phyloP scores from a whole-genome alignment of 1,140 invertebrate species.

The Oppia nitens region DNA sequence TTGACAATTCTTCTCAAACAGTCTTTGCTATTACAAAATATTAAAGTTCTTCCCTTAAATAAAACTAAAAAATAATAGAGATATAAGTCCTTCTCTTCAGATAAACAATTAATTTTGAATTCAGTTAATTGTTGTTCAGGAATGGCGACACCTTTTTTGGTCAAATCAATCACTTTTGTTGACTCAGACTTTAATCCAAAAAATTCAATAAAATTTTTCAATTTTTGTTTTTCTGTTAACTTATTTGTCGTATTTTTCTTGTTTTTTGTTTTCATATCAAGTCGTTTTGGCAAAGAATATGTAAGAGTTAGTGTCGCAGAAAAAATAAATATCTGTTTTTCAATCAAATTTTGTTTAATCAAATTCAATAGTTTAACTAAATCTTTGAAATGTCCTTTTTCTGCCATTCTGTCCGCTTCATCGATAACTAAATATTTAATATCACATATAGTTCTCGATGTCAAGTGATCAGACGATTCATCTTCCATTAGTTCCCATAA shows the following conservation, averaged over 20 bases:
- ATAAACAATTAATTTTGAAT: slow-evolving; percentile 31
- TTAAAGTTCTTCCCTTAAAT: slow-evolving; percentile 33
- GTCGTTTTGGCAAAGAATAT: slow-evolving; percentile 58
- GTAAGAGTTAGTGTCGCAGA: slow-evolving; percentile 89
- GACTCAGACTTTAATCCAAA: slow-evolving; percentile 55
- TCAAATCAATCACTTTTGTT: slow-evolving; percentile 86
- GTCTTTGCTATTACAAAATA: slow-evolving; percentile 74
- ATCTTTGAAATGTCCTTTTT: slow-evolving; percentile 90
- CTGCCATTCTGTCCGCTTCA: slow-evolving; percentile 96
- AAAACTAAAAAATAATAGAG: slow-evolving; percentile 76
- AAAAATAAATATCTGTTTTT: slow-evolving; percentile 85
- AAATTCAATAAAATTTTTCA: slow-evolving; percentile 36
- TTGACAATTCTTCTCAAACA: slow-evolving; percentile 67
- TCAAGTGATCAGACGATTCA: slow-evolving; percentile 24
- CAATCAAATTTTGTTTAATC: slow-evolving; percentile 29
- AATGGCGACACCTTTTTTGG: slow-evolving; percentile 32
- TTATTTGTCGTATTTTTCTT: slow-evolving; percentile 19
- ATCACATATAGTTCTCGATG: slow-evolving; percentile 21
- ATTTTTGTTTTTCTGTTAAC: slow-evolving; percentile 7
- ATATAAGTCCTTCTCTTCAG: slow-evolving; percentile 56
- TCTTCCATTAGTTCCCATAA: slow-evolving; percentile 78
- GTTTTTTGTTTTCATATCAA: slow-evolving; percentile 37
- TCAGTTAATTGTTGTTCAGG: slow-evolving; percentile 31
- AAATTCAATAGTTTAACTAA: slow-evolving; percentile 58
- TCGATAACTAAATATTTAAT: slow-evolving; percentile 75